Percentiles rank a stretch among this genome's conserved stretches.
Conservation (phyloP, 1,140 invertebrate genomes). For the Papilio aristodemus region DNA sequence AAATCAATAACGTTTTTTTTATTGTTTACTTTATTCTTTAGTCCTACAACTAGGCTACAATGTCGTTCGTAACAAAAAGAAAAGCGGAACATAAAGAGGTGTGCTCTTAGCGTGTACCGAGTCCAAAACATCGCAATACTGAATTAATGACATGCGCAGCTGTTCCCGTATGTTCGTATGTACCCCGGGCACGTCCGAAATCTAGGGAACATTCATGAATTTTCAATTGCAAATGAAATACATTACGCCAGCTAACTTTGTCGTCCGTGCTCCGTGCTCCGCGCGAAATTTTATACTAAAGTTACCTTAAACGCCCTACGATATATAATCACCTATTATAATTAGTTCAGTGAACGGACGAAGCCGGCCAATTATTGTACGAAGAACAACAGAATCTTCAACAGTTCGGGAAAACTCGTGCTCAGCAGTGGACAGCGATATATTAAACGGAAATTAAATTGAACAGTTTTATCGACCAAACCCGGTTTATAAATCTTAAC, state of each 20-base stretch:
- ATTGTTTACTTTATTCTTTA: background rate
- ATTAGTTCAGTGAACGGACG: too few species aligned
- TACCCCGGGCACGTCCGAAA: conserved; percentile 9
- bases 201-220: conserved; percentile 22
- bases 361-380: too few species aligned
- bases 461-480: too few species aligned
- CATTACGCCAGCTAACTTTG: conserved; percentile 15
- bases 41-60: background rate
- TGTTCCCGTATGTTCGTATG: conserved; percentile 13
- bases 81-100: conserved; percentile 6
- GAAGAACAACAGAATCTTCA: too few species aligned
- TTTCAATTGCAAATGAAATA: conserved; percentile 23
- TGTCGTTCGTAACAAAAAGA: background rate
- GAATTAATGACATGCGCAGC: conserved; percentile 19
- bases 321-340: too few species aligned
- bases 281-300: background rate
- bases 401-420: too few species aligned
- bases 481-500: too few species aligned
- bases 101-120: background rate
- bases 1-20: too few species aligned
- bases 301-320: background rate
- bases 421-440: too few species aligned
- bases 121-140: conserved; percentile 14
- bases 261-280: background rate
- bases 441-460: too few species aligned